Evolutionary conservation across 2,113 vertebrate genomes (phyloP), one percentile per base, ranked within the genome.

Genomic region (Cyphomyrus discorhynchus): DNA sequence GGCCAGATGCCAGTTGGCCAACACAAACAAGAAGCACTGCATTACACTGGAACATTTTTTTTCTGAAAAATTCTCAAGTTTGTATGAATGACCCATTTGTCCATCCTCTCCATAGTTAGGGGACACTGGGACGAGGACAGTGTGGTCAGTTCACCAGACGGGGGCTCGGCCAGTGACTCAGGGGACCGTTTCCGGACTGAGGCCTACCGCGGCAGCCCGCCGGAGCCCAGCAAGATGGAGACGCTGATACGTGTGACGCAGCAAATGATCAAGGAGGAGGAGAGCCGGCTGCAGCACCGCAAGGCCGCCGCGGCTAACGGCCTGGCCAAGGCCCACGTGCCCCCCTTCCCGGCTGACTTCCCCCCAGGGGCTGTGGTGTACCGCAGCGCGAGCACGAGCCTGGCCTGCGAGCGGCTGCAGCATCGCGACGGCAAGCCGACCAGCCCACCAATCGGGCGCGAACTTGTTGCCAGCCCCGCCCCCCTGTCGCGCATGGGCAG

Each of bases 211-310:
- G 96, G 94, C 88, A 99, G 97, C 87, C 97, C 97, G 0, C 97
- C 98, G 0, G 97, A 98, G 92, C 97, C 97, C 90, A 98, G 97
- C 95, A 98, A 98, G 96, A 99, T 98, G 0, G 97, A 98, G 94
- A 98, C 98, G 56, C 95, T 99, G 88, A 98, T 99, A 90, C 96
- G 97, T 93, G 98, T 97, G n/a, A 99, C 98, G 0, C 98, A 99
- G 93, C 98, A 99, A 94, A 98, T 98, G 97, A 99, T 99, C 96
- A 99, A 99, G 95, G 98, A 99, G 88, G 98, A 99, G 92, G 98
- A 99, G 93, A 98, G 93, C 93, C 96, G 97, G 50, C 93, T 98
- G 85, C 97, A 98, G 92, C 91, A 97, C 77, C 94, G 94, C 88
- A 98, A 98, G 94, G 95, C 93, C 90, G 95, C 96, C 1, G 94